Conservation (phyloP, 92 coral and sea anemone genomes). For the Ricordea florida region DNA sequence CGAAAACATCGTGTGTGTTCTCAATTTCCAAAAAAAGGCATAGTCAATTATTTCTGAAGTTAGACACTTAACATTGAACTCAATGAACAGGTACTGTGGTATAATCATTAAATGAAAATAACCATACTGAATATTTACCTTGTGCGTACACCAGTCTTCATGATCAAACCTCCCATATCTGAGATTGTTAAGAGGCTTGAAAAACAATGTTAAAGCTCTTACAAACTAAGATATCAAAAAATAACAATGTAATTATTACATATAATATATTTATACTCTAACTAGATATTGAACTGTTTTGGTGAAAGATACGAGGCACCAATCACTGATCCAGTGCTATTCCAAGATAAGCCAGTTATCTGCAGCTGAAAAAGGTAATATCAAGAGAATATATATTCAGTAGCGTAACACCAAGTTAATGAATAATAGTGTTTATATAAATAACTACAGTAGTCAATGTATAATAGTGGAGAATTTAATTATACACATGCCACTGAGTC, state of each 20-base stretch:
- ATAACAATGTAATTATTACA: background rate
- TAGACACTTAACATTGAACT: background rate
- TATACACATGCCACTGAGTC: too few species aligned
- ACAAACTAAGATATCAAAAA: background rate
- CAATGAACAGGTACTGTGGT: background rate
- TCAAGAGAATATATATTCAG: too few species aligned
- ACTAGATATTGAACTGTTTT: too few species aligned
- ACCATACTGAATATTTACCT: constrained; percentile 49
- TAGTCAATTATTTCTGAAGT: background rate
- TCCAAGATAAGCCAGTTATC: constrained; percentile 96
- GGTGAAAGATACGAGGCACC: constrained; percentile 95
- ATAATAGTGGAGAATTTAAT: too few species aligned
- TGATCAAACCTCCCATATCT: constrained; percentile 96
- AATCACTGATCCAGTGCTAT: constrained; percentile 92
- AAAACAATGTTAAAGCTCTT: background rate
- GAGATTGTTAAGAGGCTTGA: background rate
- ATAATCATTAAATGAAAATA: too few species aligned
- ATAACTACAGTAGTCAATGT: too few species aligned
- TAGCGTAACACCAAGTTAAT: too few species aligned
- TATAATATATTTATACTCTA: too few species aligned
- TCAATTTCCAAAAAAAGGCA: background rate
- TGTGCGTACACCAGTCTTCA: constrained; percentile 98
- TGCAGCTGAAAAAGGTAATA: constrained; percentile 61
- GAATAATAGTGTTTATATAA: too few species aligned
- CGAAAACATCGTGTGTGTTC: too few species aligned